phyloP scores from a whole-genome alignment of 1,140 invertebrate genomes.

The Metaphire vulgaris region DNA sequence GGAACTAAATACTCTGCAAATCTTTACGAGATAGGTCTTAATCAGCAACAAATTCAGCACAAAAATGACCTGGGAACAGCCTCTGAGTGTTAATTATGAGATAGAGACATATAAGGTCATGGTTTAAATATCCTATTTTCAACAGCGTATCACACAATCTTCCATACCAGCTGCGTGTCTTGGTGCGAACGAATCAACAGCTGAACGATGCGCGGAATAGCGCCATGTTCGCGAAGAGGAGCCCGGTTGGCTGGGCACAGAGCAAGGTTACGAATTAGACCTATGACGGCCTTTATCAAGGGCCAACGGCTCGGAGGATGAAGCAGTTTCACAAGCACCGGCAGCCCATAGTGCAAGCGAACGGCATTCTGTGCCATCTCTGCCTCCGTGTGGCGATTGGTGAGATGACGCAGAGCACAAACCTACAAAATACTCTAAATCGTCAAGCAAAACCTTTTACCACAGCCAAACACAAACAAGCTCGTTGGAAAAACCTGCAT shows the following conservation, averaged over 20 bases:
- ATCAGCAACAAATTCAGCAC: too few relatives aligned
- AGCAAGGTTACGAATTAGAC: constrained; percentile 91
- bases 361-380: constrained; percentile 96
- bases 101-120: too few relatives aligned
- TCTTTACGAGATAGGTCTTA: too few relatives aligned
- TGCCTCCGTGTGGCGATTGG: constrained; percentile 86
- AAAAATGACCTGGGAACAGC: too few relatives aligned
- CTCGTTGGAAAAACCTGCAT: too few relatives aligned
- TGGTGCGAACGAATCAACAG: constrained; percentile 86
- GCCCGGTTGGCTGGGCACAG: constrained; percentile 90
- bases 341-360: constrained; percentile 81
- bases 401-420: constrained; percentile 93
- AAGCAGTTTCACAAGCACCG: constrained; percentile 88
- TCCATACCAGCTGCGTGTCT: constrained; percentile 79
- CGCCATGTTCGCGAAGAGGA: constrained; percentile 84
- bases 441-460: too few relatives aligned
- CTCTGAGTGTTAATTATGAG: too few relatives aligned
- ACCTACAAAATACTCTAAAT: too few relatives aligned
- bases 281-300: constrained; percentile 72
- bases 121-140: too few relatives aligned
- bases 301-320: constrained; percentile 55
- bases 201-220: constrained; percentile 83
- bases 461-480: too few relatives aligned
- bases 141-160: too few relatives aligned
- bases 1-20: too few relatives aligned